Base-by-base conservation (phyloP, 2,888 invertebrate species). In the Andrena trimmerana region DNA sequence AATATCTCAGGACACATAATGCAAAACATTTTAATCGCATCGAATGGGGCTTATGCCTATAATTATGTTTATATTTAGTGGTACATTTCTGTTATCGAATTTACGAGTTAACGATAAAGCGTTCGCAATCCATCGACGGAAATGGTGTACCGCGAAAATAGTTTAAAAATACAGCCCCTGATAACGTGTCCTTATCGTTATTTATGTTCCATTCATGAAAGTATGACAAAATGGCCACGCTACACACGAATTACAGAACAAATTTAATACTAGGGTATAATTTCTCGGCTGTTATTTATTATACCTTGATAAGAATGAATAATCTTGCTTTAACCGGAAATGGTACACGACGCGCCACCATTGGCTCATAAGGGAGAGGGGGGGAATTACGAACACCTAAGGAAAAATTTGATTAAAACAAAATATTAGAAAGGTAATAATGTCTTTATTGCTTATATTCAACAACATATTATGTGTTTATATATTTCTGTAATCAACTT, bases 201-300 rank as follows among this genome's bases (percentile, higher is more conserved):
- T 54, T 78, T 71, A 59, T 33, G 6, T 20, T 67, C 62, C 48
- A 62, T 71, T 77, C 27, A 57, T 27, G 50, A 42, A 77, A 33
- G n/a, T 42, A 27, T n/a, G 20, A 10, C 6, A 36, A 65, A 48
- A 29, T 2, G 29, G 31, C 1, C 0, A 10, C 0, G 2, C 36
- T 67, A 4, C 13, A 7, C 62, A 20, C 29, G 7, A 42, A 65
- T 29, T 13, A 5, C 7, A 5, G 0, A 2, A 20, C 36, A 20
- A 60, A 31, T 4, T 13, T 27, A 59, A 31, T 2, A 0, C 2
- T 0, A 20, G 1, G 13, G 10, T 29, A 62, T 10, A 59, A 24
- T 52, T 24, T 33, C n/a, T 16, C 0, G 6, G 20, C 4, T 67
- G 20, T 13, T n/a, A n/a, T 4, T 13, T 8, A 6, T 36, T 27